These are phyloP conservation scores for Palythoa grandiflora DNA, from an alignment of 92 coral and sea anemone genomes.

Conservation along the genomic window DNA sequence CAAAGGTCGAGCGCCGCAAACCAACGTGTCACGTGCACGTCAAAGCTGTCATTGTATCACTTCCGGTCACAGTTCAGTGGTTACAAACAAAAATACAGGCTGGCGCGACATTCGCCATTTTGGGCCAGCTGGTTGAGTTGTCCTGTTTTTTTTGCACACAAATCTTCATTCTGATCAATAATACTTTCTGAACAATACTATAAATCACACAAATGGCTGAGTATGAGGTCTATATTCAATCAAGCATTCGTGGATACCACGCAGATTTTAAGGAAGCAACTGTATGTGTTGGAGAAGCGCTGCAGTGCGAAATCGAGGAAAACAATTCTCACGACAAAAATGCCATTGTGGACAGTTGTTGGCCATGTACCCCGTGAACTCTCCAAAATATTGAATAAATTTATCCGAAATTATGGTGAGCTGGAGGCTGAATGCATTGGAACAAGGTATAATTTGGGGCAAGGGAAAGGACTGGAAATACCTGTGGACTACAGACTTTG, in stretches of 20 bases:
- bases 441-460: conserved; percentile 54
- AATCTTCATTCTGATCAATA: conserved; percentile 38
- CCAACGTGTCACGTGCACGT: conserved; percentile 9
- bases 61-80: conserved; percentile 6
- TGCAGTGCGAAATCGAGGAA: conserved; percentile 63
- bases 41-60: conserved; percentile 14
- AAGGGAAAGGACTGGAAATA: conserved; percentile 53
- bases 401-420: conserved; percentile 46
- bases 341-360: conserved; percentile 62
- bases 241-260: conserved; percentile 57
- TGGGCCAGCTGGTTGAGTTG: conserved; percentile 31
- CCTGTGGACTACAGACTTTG: conserved; percentile 58
- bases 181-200: conserved; percentile 34
- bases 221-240: conserved; percentile 54
- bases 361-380: conserved; percentile 57
- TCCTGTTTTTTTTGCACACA: conserved; percentile 24
- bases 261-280: conserved; percentile 52
- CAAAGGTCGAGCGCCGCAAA: conserved; percentile 18
- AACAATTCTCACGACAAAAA: conserved; percentile 55
- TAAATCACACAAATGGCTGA: conserved; percentile 49
- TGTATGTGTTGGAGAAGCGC: conserved; percentile 61
- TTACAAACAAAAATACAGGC: conserved; percentile 29
- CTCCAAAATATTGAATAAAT: conserved; percentile 44
- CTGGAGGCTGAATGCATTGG: conserved; percentile 62
- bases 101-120: conserved; percentile 22